A percentile compares a stretch with the other conserved stretches of the same genome.
phyloP scores from a whole-genome alignment of 2,113 vertebrate species.

The Dendropsophus ebraccatus region DNA sequence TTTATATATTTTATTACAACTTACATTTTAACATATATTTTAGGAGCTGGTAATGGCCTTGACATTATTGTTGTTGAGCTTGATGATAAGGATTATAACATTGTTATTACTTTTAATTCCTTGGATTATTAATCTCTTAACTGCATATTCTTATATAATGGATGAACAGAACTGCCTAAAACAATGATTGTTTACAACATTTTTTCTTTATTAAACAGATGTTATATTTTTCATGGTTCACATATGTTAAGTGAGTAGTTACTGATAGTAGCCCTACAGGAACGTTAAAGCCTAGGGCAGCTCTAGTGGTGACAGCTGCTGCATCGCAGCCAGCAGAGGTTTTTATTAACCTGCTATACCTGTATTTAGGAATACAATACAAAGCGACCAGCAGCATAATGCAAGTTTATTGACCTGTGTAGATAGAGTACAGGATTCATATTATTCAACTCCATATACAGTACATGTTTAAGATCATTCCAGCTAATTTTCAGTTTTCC shows the following conservation, averaged over 20 bases:
- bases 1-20: neutral
- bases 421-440: neutral
- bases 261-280: slow-evolving; percentile 12
- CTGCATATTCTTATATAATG: neutral
- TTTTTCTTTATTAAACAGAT: slow-evolving; percentile 5
- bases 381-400: neutral
- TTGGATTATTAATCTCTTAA: neutral
- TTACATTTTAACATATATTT: neutral
- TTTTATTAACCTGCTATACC: neutral
- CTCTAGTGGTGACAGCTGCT: slow-evolving; percentile 7
- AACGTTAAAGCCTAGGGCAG: slow-evolving; percentile 31
- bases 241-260: slow-evolving; percentile 22
- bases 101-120: neutral
- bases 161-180: neutral
- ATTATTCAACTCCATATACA: no score
- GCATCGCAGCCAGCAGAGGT: neutral
- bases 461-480: no score
- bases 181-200: neutral
- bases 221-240: slow-evolving; percentile 13
- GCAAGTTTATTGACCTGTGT: neutral
- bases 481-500: no score
- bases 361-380: neutral
- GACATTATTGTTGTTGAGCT: neutral
- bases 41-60: neutral
- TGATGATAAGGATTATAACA: neutral